Evolutionary conservation across 2,797 vertebrate genomes (phyloP).

Genomic region (Rhynchotus rufescens): DNA sequence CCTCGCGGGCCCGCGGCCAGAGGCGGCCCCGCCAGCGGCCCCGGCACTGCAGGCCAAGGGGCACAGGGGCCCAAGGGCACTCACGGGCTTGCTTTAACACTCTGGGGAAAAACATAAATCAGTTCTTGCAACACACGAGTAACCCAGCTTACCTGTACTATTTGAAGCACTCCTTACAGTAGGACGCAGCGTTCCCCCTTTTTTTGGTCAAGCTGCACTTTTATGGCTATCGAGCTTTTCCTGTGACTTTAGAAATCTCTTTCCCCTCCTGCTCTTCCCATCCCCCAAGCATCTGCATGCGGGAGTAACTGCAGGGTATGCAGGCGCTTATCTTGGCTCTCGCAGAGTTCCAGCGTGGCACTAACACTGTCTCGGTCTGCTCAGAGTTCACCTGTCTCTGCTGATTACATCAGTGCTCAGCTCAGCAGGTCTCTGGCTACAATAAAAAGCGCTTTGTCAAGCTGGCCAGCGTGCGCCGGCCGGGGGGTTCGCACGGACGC

Average conservation of each 20-base stretch:
- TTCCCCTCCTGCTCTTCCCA: constrained; percentile 27
- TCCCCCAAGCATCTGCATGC: background rate
- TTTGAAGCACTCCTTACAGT: background rate
- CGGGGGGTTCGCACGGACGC: background rate
- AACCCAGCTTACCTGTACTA: constrained; percentile 21
- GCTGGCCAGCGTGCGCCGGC: background rate
- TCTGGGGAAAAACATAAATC: background rate
- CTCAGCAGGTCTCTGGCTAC: constrained; percentile 52
- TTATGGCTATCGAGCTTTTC: background rate
- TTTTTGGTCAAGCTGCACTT: constrained; percentile 26
- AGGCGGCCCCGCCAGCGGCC: too few species aligned
- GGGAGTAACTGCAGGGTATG: background rate
- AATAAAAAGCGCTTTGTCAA: constrained; percentile 27
- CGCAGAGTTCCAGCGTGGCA: constrained; percentile 74
- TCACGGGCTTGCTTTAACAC: background rate
- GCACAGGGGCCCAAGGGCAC: too few species aligned
- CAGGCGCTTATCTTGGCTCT: constrained; percentile 51
- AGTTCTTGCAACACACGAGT: background rate
- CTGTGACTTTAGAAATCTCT: background rate
- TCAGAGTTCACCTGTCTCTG: constrained; percentile 76
- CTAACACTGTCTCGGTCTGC: constrained; percentile 36
- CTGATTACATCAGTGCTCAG: constrained; percentile 59
- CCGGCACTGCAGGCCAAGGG: too few species aligned
- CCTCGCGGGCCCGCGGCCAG: too few species aligned
- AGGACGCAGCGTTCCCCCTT: constrained; percentile 23